phyloP scores from a whole-genome alignment of 2,797 vertebrate species.

The Semotilus atromaculatus region DNA sequence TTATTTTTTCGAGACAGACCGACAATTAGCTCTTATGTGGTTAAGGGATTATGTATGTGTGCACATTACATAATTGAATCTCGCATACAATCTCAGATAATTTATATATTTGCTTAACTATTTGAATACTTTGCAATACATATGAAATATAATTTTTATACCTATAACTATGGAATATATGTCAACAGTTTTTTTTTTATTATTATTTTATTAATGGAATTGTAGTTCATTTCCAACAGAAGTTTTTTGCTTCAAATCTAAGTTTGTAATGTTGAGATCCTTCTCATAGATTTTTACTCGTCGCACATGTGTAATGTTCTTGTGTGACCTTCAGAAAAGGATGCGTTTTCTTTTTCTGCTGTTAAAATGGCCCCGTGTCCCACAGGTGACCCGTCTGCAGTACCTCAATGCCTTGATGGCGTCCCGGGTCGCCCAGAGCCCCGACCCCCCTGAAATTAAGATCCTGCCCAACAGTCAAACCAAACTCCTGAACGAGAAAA shows the following conservation, averaged over 20 bases:
- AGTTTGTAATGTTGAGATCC: not conserved
- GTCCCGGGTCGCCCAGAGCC: constrained; percentile 80
- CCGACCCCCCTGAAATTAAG: constrained; percentile 83
- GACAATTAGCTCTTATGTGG: not conserved
- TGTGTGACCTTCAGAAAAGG: not conserved
- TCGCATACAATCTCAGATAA: not conserved
- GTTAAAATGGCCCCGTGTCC: not conserved
- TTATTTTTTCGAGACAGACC: not conserved
- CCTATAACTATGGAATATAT: not conserved
- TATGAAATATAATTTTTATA: not conserved
- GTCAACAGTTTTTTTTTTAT: not conserved
- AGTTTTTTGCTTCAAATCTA: not conserved
- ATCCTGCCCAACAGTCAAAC: constrained; percentile 89
- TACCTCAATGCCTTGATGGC: constrained; percentile 90
- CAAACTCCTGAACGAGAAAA: constrained; percentile 84
- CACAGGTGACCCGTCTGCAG: constrained; percentile 87
- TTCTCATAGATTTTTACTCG: not conserved
- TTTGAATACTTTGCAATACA: not conserved
- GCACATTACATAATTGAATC: not conserved
- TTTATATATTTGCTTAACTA: not conserved
- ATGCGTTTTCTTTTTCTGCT: not conserved
- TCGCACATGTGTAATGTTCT: too few species aligned
- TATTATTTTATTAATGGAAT: not conserved
- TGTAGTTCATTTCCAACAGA: not conserved
- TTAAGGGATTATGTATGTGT: not conserved